Conservation (phyloP, 2,888 invertebrate species). For the Tipula confusa region DNA sequence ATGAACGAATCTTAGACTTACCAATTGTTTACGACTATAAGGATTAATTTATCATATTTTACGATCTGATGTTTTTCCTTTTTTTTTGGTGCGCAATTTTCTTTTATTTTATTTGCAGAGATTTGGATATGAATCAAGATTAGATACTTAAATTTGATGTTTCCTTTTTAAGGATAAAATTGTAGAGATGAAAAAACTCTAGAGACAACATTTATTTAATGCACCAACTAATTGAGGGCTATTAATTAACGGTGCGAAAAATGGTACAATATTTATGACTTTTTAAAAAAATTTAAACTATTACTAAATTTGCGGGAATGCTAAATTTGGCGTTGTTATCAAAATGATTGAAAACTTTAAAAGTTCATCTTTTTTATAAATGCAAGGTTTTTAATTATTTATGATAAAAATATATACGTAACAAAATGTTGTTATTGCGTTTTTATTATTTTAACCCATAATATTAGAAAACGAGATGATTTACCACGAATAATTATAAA, state of each 20-base stretch:
- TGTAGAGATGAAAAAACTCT: background rate
- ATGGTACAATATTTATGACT: too few relatives aligned
- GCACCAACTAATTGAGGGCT: background rate
- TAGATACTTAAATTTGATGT: constrained; percentile 3
- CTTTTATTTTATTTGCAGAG: background rate
- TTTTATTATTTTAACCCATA: too few relatives aligned
- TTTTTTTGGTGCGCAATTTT: background rate
- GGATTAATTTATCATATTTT: constrained; percentile 15
- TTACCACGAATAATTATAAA: too few relatives aligned
- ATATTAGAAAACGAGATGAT: too few relatives aligned
- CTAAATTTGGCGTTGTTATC: too few relatives aligned
- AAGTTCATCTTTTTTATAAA: too few relatives aligned
- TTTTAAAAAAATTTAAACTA: too few relatives aligned
- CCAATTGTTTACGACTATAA: constrained; percentile 4
- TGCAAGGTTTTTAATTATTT: too few relatives aligned
- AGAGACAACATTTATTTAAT: background rate
- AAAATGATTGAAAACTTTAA: too few relatives aligned
- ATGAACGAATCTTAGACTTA: background rate
- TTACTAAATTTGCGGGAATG: too few relatives aligned
- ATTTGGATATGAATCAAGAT: background rate
- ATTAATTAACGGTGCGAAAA: background rate
- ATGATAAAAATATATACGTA: too few relatives aligned
- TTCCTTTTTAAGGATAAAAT: background rate
- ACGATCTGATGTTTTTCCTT: background rate
- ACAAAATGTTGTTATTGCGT: too few relatives aligned